A percentile compares a stretch with the other conserved stretches of the same genome.
Evolutionary conservation across 2,113 vertebrate species (phyloP).

Genomic region (Coreoperca whiteheadi): DNA sequence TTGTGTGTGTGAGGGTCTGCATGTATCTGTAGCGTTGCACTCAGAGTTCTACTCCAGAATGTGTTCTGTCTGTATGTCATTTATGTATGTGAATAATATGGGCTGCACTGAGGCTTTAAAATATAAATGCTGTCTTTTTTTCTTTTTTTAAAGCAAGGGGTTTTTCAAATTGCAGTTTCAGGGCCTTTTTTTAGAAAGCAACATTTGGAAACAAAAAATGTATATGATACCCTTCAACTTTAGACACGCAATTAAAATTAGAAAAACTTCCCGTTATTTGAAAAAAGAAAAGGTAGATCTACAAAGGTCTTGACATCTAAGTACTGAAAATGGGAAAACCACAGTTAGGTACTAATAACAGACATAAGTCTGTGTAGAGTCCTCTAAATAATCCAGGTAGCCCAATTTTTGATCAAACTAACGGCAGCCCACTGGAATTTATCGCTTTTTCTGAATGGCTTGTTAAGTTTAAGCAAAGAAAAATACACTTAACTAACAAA

Average conservation of each 20-base stretch:
- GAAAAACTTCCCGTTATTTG: background rate
- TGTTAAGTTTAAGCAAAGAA: background rate
- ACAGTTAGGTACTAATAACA: background rate
- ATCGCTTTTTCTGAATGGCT: background rate
- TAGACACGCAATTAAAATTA: background rate
- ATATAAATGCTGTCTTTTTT: background rate
- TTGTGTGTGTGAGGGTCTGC: slow-evolving; percentile 34
- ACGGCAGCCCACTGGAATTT: background rate
- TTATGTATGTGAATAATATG: background rate
- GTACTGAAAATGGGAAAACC: background rate
- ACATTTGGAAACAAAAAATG: background rate
- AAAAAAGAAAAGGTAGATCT: background rate
- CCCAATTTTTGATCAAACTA: background rate
- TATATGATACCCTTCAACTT: background rate
- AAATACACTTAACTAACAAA: background rate
- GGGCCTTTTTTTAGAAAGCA: background rate
- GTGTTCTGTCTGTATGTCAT: background rate
- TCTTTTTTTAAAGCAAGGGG: background rate
- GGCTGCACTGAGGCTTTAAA: background rate
- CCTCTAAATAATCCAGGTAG: background rate
- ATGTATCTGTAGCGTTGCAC: slow-evolving; percentile 24
- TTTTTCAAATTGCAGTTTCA: background rate
- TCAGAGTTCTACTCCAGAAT: background rate
- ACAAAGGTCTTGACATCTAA: background rate
- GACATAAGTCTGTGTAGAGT: background rate